These are phyloP conservation scores for Lithophane ornitopus DNA, from an alignment of 2,888 invertebrate genomes.

Conservation along the genomic window DNA sequence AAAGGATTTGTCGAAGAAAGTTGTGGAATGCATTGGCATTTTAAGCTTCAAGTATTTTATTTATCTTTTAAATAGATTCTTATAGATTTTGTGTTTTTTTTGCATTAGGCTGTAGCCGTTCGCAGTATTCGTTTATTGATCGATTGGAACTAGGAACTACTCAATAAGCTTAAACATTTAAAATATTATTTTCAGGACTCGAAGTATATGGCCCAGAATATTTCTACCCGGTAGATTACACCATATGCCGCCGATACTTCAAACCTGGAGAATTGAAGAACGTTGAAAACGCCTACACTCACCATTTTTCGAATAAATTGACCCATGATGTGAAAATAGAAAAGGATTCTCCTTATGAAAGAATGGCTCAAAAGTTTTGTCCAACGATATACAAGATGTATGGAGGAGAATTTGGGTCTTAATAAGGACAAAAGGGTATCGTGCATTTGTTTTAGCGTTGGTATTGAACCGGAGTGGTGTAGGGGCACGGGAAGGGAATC, in stretches of 20 bases:
- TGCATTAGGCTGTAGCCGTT: too few relatives aligned
- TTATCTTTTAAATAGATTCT: too few relatives aligned
- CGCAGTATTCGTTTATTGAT: too few relatives aligned
- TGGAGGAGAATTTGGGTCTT: conserved; percentile 56
- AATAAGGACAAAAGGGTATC: background rate
- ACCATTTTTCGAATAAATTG: conserved; percentile 75
- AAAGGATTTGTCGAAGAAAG: too few relatives aligned
- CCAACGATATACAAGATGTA: conserved; percentile 70
- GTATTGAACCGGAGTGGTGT: too few relatives aligned
- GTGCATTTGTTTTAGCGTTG: too few relatives aligned
- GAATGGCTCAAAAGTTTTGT: conserved; percentile 67
- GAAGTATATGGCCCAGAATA: conserved; percentile 91
- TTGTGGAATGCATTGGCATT: too few relatives aligned
- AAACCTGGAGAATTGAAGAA: conserved; percentile 32
- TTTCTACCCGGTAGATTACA: conserved; percentile 93
- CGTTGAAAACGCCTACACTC: conserved; percentile 60
- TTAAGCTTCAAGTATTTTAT: too few relatives aligned
- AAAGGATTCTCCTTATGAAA: conserved; percentile 55
- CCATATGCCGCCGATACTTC: conserved; percentile 69
- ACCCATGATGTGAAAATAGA: conserved; percentile 61
- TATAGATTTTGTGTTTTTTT: too few relatives aligned
- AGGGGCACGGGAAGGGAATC: too few relatives aligned
- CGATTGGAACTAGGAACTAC: background rate
- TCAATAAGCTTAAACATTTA: background rate
- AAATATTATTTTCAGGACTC: conserved; percentile 84